Percentiles rank a stretch among this genome's conserved stretches.
phyloP scores from a whole-genome alignment of 2,888 invertebrate genomes.

The Prionchulus punctatus region DNA sequence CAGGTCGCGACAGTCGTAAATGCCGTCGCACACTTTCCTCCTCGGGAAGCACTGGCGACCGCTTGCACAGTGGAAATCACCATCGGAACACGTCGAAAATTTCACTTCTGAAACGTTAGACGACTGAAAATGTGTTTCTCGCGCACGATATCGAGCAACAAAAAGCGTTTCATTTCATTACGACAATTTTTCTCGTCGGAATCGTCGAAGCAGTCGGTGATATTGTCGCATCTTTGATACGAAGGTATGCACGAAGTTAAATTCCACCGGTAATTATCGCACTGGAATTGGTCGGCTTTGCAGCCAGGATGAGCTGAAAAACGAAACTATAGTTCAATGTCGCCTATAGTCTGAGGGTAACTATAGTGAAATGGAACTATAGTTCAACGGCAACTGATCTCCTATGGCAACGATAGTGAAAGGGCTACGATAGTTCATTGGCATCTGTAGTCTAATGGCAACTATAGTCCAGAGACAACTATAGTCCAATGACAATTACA shows the following conservation, averaged over 20 bases:
- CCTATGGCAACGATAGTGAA: no score
- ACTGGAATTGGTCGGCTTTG: constrained; percentile 64
- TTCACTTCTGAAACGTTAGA: neutral
- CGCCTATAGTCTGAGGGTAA: no score
- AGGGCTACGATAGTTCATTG: no score
- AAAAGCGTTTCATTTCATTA: constrained; percentile 40
- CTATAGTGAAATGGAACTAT: no score
- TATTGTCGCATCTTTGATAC: constrained; percentile 82
- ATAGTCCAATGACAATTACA: no score
- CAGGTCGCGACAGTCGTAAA: constrained; percentile 54
- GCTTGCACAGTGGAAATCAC: constrained; percentile 67
- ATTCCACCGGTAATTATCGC: constrained; percentile 83
- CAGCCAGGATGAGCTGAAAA: constrained; percentile 74
- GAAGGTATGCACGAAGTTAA: constrained; percentile 85
- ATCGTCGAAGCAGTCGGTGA: constrained; percentile 81
- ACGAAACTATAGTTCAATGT: no score
- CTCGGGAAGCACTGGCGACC: constrained; percentile 65
- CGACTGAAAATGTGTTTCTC: no score
- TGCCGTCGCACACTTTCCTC: constrained; percentile 76
- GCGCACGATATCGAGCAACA: neutral
- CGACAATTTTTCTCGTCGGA: constrained; percentile 81
- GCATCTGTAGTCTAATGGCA: no score
- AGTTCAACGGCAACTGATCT: no score
- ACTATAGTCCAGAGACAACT: no score
- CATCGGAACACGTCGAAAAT: constrained; percentile 26